These are phyloP conservation scores for Girardinus metallicus DNA, from an alignment of 2,797 vertebrate species.

Conservation along the genomic window DNA sequence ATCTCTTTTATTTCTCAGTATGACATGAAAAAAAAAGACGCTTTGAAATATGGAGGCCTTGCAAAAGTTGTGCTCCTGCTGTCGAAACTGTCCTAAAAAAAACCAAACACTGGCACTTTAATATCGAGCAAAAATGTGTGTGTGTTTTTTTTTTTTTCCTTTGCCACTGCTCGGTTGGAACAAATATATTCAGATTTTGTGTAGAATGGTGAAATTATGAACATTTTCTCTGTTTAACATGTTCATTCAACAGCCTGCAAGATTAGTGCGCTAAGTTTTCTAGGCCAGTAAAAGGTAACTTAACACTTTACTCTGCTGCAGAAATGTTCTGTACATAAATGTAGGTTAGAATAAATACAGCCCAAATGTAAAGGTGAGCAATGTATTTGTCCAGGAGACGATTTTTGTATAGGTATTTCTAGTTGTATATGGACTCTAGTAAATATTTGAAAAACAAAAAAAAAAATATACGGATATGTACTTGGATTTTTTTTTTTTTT, in stretches of 20 bases:
- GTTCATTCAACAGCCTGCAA: constrained; percentile 59
- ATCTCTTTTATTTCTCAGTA: constrained; percentile 40
- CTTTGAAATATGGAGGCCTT: constrained; percentile 58
- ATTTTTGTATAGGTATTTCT: constrained; percentile 99
- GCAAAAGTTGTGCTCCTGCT: constrained; percentile 65
- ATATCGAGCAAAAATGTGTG: constrained; percentile 69
- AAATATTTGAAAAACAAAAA: constrained; percentile 91
- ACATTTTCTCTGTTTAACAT: constrained; percentile 52
- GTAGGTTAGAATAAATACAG: constrained; percentile 89
- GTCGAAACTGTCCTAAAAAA: constrained; percentile 62
- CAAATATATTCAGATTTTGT: constrained; percentile 63
- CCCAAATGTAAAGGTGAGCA: constrained; percentile 88
- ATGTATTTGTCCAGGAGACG: constrained; percentile 94
- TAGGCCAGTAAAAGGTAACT: constrained; percentile 58
- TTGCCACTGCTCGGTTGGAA: constrained; percentile 59
- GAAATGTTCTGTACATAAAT: constrained; percentile 87
- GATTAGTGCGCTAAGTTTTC: constrained; percentile 64
- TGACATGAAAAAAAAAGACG: constrained; percentile 39
- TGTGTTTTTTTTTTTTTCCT: constrained; percentile 1
- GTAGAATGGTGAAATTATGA: constrained; percentile 31
- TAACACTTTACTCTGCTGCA: constrained; percentile 70
- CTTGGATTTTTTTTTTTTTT: constrained; percentile 83
- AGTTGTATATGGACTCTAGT: constrained; percentile 98
- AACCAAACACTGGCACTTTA: constrained; percentile 88
- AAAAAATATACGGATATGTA: constrained; percentile 92